Conservation (phyloP, 2,888 invertebrate genomes). For the Eulithis prunata region DNA sequence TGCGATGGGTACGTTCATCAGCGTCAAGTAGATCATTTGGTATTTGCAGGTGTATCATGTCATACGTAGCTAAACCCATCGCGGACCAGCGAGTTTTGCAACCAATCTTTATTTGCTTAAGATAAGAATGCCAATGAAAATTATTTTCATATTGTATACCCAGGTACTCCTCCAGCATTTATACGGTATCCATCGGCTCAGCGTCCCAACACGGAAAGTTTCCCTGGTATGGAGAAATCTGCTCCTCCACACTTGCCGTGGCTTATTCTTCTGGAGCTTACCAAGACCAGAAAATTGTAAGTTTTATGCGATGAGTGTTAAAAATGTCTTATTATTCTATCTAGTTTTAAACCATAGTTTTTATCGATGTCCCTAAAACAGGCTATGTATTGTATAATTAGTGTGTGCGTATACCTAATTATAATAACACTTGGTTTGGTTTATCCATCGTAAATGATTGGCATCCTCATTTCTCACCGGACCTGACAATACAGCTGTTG, state of each 20-base stretch:
- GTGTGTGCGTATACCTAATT: too few species aligned
- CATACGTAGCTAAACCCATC: too few species aligned
- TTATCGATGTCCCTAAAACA: not conserved
- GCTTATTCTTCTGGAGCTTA: slow-evolving; percentile 95
- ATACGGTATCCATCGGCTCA: slow-evolving; percentile 94
- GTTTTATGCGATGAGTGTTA: slow-evolving; percentile 46
- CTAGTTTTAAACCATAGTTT: too few species aligned
- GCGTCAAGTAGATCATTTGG: not conserved
- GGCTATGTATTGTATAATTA: too few species aligned
- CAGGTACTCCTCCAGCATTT: slow-evolving; percentile 88
- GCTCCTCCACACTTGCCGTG: slow-evolving; percentile 94
- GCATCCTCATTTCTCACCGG: too few species aligned
- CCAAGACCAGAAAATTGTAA: slow-evolving; percentile 94
- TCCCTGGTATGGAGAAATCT: slow-evolving; percentile 96
- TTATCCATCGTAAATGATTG: too few species aligned
- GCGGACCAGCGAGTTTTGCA: too few species aligned
- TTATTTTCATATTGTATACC: not conserved
- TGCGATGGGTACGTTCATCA: slow-evolving; percentile 91
- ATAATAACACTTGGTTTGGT: too few species aligned
- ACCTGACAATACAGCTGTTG: too few species aligned
- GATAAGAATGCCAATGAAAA: not conserved
- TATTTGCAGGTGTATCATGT: too few species aligned
- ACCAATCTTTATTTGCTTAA: not conserved
- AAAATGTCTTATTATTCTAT: too few species aligned
- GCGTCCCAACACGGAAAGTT: slow-evolving; percentile 92